These are phyloP conservation scores for Acanthiza pusilla DNA, from an alignment of 2,797 vertebrate genomes.

Conservation along the genomic window DNA sequence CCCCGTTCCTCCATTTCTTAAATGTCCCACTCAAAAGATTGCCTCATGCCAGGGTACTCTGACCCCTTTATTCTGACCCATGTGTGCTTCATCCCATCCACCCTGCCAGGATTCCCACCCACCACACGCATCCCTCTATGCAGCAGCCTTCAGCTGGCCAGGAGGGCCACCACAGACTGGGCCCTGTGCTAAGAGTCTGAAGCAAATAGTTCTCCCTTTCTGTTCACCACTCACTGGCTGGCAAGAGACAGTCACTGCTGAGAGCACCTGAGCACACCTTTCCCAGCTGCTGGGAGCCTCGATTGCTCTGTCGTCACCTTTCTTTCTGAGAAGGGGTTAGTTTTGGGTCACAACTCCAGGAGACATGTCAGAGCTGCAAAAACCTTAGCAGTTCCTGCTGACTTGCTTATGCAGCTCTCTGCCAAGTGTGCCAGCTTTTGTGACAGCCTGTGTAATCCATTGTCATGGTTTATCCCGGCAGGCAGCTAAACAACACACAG, in stretches of 20 bases:
- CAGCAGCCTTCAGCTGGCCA: neutral
- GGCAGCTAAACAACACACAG: neutral
- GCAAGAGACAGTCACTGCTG: neutral
- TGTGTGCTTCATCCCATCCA: neutral
- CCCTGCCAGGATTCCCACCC: neutral
- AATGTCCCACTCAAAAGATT: neutral
- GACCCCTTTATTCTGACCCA: neutral
- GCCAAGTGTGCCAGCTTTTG: neutral
- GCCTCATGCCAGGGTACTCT: neutral
- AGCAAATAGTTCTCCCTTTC: neutral
- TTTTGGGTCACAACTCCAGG: neutral
- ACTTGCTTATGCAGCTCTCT: neutral
- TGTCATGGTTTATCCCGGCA: neutral
- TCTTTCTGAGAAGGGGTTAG: neutral
- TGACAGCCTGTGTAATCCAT: neutral
- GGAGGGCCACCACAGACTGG: neutral
- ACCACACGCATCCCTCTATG: neutral
- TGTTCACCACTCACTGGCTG: neutral
- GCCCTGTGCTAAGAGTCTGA: neutral
- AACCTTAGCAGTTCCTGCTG: neutral
- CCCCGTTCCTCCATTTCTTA: neutral
- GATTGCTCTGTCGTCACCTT: neutral
- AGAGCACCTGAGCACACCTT: neutral
- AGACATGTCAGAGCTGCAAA: neutral
- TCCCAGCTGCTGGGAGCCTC: neutral